Conservation (phyloP, 2,113 vertebrate genomes). For the Aix galericulata region DNA sequence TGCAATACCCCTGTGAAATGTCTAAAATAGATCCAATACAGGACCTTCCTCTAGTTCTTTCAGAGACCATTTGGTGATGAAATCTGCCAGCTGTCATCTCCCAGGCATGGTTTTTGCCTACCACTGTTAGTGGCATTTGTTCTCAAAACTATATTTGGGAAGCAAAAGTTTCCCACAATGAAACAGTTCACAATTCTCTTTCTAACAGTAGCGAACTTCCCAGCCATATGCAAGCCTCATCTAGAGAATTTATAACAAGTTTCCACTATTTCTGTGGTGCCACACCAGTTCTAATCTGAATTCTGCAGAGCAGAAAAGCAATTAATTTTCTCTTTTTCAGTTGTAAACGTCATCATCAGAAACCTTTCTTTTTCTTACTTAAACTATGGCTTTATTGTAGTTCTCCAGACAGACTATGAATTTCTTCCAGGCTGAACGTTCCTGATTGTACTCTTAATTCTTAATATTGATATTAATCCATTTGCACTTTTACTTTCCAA, state of each 20-base stretch:
- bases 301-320: background rate
- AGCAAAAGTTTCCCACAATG: conserved; percentile 22
- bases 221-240: background rate
- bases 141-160: conserved; percentile 2
- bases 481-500: background rate
- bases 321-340: background rate
- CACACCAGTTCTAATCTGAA: background rate
- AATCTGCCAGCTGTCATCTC: conserved; percentile 37
- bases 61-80: conserved; percentile 31
- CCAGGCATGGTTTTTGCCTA: background rate
- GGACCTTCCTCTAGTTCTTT: background rate
- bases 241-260: background rate
- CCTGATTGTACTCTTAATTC: conserved; percentile 23
- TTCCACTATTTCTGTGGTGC: background rate
- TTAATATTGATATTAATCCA: background rate
- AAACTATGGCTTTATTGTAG: background rate
- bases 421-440: background rate
- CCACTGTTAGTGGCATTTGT: conserved; percentile 51
- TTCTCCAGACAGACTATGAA: background rate
- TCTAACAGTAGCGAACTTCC: background rate
- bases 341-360: background rate
- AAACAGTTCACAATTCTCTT: background rate
- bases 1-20: background rate
- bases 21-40: conserved; percentile 31
- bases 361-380: background rate